Evolutionary conservation across 2,113 vertebrate genomes (phyloP), one percentile per base, ranked within the genome.

Genomic region (Notiomystis cincta): DNA sequence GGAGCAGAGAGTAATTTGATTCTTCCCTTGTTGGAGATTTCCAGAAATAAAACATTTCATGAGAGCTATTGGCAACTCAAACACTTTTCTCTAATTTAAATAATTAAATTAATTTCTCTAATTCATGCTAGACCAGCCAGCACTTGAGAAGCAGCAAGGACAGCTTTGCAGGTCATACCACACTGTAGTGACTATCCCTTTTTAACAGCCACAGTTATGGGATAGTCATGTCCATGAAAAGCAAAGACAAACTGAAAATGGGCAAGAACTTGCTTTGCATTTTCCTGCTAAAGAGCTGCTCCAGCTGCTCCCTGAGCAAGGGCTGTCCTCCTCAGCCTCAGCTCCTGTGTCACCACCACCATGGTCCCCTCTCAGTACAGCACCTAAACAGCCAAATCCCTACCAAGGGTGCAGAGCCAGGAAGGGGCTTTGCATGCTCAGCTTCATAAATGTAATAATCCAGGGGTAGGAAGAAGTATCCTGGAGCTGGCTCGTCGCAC

Each of bases 361-460:
- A 11, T 17, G 12, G 28, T 47, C 15, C 27, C 10, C 33, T 70
- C 67, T 66, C 45, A 64, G 58, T 30, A 54, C 0, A 2, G 71
- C 23, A 37, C 11, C 33, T 69, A 14, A 50, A 90, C 67, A 80
- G 14, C 21, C 45, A 78, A 64, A 53, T 82, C 97, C 94, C 0
- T 92, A 99, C 99, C 98, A 98, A 94, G 54, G 97, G 87, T 42
- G 96, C 93, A 71, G 97, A 96, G 78, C 81, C 95, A 51, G 94
- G 57, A 69, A 98, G 96, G 1, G 97, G 96, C 1, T 65, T 82
- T 31, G 99, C 98, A 16, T 98, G 96, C 88, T 99, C 98, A 21
- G 98, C 99, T 97, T 99, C 99, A 57, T 98, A 99, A 62, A 99
- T 96, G 62, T 98, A 99, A 96, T 98, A 99, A 96, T 98, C 98